Evolutionary conservation across 2,797 vertebrate species (phyloP).

Genomic region (Schizothorax lantsangensis): DNA sequence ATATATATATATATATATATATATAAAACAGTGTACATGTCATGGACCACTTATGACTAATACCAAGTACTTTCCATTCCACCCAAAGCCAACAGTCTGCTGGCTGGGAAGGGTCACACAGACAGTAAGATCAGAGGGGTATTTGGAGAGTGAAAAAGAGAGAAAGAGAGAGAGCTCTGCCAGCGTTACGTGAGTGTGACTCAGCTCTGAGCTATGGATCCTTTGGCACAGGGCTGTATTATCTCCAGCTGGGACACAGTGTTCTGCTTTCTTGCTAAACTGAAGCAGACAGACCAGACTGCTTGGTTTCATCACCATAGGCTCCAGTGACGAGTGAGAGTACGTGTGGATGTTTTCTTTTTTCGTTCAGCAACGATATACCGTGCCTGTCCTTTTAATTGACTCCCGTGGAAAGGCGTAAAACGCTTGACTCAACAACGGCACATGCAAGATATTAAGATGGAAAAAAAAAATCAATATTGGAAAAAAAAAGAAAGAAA

Average conservation of each 20-base stretch:
- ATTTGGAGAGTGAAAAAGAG: constrained; percentile 32
- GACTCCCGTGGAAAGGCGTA: not conserved
- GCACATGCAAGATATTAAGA: constrained; percentile 13
- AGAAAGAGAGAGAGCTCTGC: constrained; percentile 54
- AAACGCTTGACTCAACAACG: not conserved
- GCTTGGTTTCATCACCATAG: constrained; percentile 72
- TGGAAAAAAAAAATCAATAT: not conserved
- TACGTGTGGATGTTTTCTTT: constrained; percentile 18
- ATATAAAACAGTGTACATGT: not conserved
- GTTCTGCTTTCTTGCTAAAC: constrained; percentile 73
- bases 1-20: too few species aligned
- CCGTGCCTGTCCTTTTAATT: not conserved
- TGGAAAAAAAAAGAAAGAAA: too few species aligned
- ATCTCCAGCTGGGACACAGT: constrained; percentile 85
- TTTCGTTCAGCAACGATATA: not conserved
- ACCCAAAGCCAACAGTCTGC: constrained; percentile 46
- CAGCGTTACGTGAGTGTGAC: constrained; percentile 76
- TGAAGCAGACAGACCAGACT: constrained; percentile 60
- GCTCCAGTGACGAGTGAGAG: constrained; percentile 33
- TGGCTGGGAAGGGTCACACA: constrained; percentile 47
- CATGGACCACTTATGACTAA: constrained; percentile 43
- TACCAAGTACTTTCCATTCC: constrained; percentile 32
- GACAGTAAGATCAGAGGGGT: constrained; percentile 41
- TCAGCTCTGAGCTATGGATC: constrained; percentile 82
- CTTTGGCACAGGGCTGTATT: constrained; percentile 79